phyloP scores from a whole-genome alignment of 2,888 invertebrate species.

The Monoplex corrugatus region DNA sequence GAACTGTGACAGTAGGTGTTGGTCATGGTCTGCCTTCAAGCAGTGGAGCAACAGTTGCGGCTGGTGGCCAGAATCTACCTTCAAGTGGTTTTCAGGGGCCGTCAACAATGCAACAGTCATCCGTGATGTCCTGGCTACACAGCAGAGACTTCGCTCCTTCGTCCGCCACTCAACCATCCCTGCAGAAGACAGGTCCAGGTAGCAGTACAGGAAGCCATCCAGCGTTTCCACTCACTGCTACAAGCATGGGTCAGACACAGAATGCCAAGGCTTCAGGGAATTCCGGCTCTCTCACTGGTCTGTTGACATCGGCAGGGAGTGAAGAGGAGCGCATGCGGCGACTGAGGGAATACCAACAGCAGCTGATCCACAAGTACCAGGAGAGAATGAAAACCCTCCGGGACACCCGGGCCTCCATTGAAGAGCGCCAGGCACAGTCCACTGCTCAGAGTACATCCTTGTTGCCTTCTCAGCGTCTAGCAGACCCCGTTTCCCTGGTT shows the following conservation, averaged over 20 bases:
- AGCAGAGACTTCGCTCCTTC: background rate
- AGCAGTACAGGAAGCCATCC: background rate
- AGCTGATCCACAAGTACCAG: conserved; percentile 68
- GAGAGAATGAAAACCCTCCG: conserved; percentile 68
- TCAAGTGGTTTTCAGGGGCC: background rate
- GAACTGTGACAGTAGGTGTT: background rate
- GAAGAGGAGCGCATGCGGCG: conserved; percentile 55
- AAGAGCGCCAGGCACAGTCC: conserved; percentile 63
- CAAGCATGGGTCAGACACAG: background rate
- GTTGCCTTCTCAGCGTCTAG: background rate
- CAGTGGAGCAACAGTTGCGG: background rate
- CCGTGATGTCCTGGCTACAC: background rate
- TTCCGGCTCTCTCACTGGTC: background rate
- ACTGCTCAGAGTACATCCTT: background rate
- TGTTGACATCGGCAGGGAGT: background rate
- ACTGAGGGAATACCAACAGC: conserved; percentile 71
- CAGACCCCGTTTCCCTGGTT: background rate
- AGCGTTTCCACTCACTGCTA: background rate
- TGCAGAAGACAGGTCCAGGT: background rate
- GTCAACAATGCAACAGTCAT: background rate
- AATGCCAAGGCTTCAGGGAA: background rate
- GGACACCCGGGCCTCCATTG: conserved; percentile 70
- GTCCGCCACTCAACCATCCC: background rate
- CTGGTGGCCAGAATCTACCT: background rate
- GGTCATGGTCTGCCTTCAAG: background rate